Evolutionary conservation across 2,113 vertebrate species (phyloP), one percentile per base, ranked within the genome.

Genomic region (Etheostoma cragini): DNA sequence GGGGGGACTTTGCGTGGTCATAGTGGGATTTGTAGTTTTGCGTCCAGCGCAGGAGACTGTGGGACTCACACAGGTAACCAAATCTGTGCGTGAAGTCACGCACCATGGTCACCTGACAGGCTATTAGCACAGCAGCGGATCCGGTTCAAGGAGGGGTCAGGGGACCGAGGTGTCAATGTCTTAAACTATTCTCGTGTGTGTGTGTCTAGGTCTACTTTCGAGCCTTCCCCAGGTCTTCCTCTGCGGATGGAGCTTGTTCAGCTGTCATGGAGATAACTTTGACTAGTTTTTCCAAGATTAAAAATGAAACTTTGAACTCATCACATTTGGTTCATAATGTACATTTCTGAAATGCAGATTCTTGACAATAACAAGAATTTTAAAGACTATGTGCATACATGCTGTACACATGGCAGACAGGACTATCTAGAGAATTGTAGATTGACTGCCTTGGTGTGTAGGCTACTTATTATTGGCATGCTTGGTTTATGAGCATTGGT

Each of bases 141-240:
- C 81, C 33, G 62, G 81, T 49, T 80, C 81, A 76, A 49, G 19
- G n/a, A 10, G 71, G 57, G 81, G 85, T 77, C 67, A 82, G 30
- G 33, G 69, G 52, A 45, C 11, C 46, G 63, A 47, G 10, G 19
- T 24, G 49, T 53, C 7, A 33, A 7, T 33, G 11, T 5, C 54
- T 65, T 30, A n/a, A 12, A 19, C 42, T 53, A 1, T 50, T 21
- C 1, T 16, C 14, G 12, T 17, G 30, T 11, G 67, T 42, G 24
- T 26, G 5, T 19, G 26, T 8, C 49, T 56, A 11, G 46, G 26
- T 73, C 56, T 30, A 53, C 33, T 54, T 5, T 8, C 17, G 5
- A 10, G 6, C 21, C 4, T 53, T 61, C 8, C 1, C 14, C 6
- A 0, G n/a, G 3, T 53, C 30, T 17, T 42, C 67, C 14, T 54